phyloP scores from a whole-genome alignment of 2,888 invertebrate genomes.

The Brassicogethes aeneus region DNA sequence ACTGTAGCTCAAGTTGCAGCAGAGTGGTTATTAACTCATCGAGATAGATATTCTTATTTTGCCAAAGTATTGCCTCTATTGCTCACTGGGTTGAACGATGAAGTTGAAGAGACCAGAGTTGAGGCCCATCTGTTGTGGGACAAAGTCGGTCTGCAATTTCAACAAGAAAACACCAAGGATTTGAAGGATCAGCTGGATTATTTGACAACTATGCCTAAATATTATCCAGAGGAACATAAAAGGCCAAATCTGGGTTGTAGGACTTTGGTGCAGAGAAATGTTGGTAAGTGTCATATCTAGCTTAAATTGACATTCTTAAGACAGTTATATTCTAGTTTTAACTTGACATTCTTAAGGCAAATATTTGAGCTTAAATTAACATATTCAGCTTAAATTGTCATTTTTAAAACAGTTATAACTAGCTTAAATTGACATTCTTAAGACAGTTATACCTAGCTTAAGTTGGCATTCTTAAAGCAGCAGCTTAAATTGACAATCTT shows the following conservation, averaged over 20 bases:
- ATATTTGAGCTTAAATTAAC: too few relatives aligned
- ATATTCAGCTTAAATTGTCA: too few relatives aligned
- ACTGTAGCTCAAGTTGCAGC: conserved; percentile 72
- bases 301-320: too few relatives aligned
- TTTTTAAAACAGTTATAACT: too few relatives aligned
- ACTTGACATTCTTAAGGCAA: too few relatives aligned
- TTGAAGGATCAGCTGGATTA: conserved; percentile 77
- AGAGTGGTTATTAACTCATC: conserved; percentile 65
- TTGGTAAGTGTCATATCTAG: too few relatives aligned
- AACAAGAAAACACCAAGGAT: conserved; percentile 80
- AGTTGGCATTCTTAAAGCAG: too few relatives aligned
- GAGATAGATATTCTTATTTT: conserved; percentile 85
- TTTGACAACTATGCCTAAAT: conserved; percentile 51
- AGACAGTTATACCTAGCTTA: too few relatives aligned
- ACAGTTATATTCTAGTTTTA: too few relatives aligned
- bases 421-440: too few relatives aligned
- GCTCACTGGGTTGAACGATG: conserved; percentile 79
- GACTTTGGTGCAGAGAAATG: conserved; percentile 62
- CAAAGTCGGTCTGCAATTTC: conserved; percentile 66
- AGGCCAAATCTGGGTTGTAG: conserved; percentile 87
- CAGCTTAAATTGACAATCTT: too few relatives aligned
- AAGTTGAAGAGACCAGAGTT: conserved; percentile 60
- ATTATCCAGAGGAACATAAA: conserved; percentile 63
- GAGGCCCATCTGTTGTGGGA: conserved; percentile 60
- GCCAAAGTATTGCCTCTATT: conserved; percentile 76